Evolutionary conservation across 2,888 invertebrate genomes (phyloP).

Genomic region (Noctua fimbriata): DNA sequence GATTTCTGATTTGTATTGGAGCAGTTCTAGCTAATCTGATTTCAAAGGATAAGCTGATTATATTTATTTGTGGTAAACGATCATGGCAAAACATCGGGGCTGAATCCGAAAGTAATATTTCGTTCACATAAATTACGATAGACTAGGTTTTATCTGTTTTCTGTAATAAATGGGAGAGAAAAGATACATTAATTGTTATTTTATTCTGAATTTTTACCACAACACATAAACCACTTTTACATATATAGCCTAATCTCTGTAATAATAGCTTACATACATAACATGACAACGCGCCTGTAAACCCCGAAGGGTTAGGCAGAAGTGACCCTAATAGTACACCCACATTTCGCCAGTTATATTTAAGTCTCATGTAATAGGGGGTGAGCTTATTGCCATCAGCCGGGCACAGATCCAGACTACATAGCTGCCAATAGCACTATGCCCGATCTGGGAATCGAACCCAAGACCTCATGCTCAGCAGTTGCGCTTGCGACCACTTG

Average conservation of each 20-base stretch:
- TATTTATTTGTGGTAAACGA: not conserved
- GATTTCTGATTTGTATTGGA: not conserved
- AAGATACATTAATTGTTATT: not conserved
- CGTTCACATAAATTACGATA: not conserved
- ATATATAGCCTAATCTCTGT: not conserved
- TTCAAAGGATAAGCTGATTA: not conserved
- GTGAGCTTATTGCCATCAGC: not conserved
- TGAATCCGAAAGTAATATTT: not conserved
- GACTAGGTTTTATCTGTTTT: too few relatives aligned
- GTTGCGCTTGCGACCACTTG: not conserved
- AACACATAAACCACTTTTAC: too few relatives aligned
- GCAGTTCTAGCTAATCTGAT: conserved; percentile 3
- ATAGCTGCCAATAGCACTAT: not conserved
- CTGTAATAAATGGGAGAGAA: not conserved
- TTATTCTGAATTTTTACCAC: too few relatives aligned
- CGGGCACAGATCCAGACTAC: not conserved
- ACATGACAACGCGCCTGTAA: not conserved
- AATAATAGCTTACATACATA: not conserved
- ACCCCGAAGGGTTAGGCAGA: not conserved
- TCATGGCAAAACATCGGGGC: not conserved
- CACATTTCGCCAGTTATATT: not conserved
- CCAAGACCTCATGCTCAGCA: not conserved
- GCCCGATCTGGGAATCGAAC: not conserved
- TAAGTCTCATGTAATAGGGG: not conserved
- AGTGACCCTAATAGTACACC: not conserved